Conservation (phyloP, 2,888 invertebrate genomes). For the Cephus spinipes region DNA sequence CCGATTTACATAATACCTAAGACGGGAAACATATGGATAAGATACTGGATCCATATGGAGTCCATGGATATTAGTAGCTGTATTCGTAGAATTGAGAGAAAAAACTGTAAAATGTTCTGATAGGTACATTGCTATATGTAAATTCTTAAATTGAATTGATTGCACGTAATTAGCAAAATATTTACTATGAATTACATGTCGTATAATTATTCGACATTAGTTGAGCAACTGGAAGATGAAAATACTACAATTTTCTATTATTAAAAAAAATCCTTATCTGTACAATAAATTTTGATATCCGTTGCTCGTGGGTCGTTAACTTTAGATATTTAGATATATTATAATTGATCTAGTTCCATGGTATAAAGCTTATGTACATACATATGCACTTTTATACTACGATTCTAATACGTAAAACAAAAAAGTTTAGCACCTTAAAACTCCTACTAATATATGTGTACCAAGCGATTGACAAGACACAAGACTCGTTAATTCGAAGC, state of each 20-base stretch:
- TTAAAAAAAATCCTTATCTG: neutral
- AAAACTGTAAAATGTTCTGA: neutral
- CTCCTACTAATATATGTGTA: neutral
- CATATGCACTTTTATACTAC: neutral
- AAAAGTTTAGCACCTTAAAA: neutral
- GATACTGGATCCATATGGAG: neutral
- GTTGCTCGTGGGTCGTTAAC: neutral
- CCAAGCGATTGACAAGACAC: neutral
- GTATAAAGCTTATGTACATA: neutral
- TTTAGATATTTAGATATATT: too few species aligned
- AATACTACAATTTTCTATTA: neutral
- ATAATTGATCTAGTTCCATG: neutral
- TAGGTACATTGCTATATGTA: neutral
- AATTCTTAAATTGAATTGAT: neutral
- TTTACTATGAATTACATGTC: too few species aligned
- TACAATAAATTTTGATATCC: too few species aligned
- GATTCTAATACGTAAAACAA: neutral
- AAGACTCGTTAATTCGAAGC: neutral
- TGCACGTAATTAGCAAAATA: too few species aligned
- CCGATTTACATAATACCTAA: neutral
- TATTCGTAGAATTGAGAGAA: neutral
- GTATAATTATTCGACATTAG: too few species aligned
- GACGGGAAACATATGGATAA: neutral
- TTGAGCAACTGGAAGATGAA: too few species aligned
- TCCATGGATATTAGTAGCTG: neutral